Evolutionary conservation across 2,113 vertebrate genomes (phyloP).

Genomic region (Notothenia rossii): DNA sequence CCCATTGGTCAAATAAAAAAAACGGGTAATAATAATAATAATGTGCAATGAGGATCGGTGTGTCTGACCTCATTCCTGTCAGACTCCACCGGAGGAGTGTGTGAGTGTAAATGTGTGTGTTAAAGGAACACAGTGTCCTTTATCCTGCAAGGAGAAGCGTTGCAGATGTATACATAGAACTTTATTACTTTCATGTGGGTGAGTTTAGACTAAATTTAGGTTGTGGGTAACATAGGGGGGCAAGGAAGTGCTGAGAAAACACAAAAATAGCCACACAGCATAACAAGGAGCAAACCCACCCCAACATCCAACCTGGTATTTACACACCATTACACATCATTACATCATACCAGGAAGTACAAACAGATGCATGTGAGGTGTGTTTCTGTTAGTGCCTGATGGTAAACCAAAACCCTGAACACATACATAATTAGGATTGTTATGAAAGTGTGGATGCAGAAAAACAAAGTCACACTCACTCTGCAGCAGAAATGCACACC

Average conservation of each 20-base stretch:
- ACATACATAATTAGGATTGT: constrained; percentile 23
- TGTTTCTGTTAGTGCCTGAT: neutral
- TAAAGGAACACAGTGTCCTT: constrained; percentile 77
- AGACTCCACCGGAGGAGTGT: constrained; percentile 86
- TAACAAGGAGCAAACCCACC: constrained; percentile 27
- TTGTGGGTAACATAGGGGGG: constrained; percentile 22
- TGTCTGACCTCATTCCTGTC: constrained; percentile 99
- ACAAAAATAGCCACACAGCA: constrained; percentile 57
- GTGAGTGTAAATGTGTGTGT: constrained; percentile 35
- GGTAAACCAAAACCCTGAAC: constrained; percentile 15
- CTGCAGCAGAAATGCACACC: neutral
- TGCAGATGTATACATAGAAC: constrained; percentile 61
- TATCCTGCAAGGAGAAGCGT: constrained; percentile 33
- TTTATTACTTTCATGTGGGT: constrained; percentile 67
- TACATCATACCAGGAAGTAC: constrained; percentile 43
- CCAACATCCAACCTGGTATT: constrained; percentile 60
- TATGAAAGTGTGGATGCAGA: constrained; percentile 3
- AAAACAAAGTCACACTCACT: neutral
- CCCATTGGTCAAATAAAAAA: constrained; percentile 89
- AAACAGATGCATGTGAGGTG: constrained; percentile 11
- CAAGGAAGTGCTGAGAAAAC: constrained; percentile 56
- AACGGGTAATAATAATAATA: constrained; percentile 93
- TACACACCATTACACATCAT: constrained; percentile 47
- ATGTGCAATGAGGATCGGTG: constrained; percentile 96
- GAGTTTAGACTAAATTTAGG: constrained; percentile 66